Evolutionary conservation across 1,140 invertebrate species (phyloP), one percentile per base, ranked within the genome.

Genomic region (Drosophila tani): DNA sequence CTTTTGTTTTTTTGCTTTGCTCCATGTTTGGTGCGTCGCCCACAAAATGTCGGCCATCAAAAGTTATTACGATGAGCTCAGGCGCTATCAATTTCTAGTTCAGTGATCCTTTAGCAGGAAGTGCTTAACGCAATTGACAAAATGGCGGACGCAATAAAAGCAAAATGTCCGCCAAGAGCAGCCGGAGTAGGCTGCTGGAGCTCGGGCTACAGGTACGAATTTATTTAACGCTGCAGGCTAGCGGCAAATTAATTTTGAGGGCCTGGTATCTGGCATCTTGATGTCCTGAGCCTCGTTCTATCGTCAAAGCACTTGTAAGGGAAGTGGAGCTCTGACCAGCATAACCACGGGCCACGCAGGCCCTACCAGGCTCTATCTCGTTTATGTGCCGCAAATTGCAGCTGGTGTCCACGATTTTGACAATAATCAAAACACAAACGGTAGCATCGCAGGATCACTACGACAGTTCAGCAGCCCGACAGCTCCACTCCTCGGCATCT

Each of bases 391-490:
- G 80, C 76, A 88, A 87, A 74, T 87, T 87, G 83, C 83, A 87
- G 83, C 80, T 87, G 83, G 68, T 83, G 84, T 81, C 83, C 75
- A 79, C 57, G 64, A 65, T 75, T 83, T 88, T 83, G 73, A 74
- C 84, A 78, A 81, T 88, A 87, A 83, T 87, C 84, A 87, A 83
- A 87, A 83, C 66, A 83, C 81, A 88, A 81, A 67, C 71, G 75
- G 62, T 68, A 64, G 32, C 41, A 32, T 38, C 68, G 43, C 79
- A 73, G 41, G 41, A 19, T 24, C 60, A 24, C 45, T 53, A 32
- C 45, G 14, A 40, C 51, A 49, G 49, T 27, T 51, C 29, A 14
- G 64, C 6, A 40, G 43, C 35, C 29, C 19, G 21, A 24, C 47
- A 50, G 29, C 47, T 21, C 17, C 21, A 62, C 27, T 29, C 4